Conservation (phyloP, 2,113 vertebrate genomes). For the Ictalurus furcatus region DNA sequence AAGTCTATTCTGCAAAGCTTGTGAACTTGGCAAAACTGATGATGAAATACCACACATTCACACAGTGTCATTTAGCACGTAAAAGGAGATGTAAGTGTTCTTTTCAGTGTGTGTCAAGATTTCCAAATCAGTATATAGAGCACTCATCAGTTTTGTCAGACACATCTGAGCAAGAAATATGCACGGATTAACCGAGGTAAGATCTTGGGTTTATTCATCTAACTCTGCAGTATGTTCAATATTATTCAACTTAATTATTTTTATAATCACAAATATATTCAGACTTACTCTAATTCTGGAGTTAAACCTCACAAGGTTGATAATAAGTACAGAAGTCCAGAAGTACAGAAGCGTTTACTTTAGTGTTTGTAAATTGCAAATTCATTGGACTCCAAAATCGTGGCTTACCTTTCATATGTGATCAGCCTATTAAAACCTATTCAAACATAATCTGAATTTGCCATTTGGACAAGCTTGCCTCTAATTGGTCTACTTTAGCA, state of each 20-base stretch:
- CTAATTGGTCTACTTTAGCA: neutral
- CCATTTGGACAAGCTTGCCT: neutral
- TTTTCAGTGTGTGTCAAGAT: neutral
- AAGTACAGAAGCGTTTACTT: neutral
- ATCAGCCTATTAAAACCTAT: neutral
- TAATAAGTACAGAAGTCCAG: neutral
- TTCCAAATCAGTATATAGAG: neutral
- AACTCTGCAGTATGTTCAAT: neutral
- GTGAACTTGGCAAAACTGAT: neutral
- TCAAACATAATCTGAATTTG: neutral
- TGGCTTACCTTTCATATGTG: neutral
- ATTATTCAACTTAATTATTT: neutral
- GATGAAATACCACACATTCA: neutral
- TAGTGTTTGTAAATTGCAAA: neutral
- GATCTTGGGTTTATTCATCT: neutral
- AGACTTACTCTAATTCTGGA: neutral
- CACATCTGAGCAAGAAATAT: neutral
- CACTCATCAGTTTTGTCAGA: neutral
- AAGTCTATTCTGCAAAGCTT: neutral
- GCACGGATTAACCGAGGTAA: neutral
- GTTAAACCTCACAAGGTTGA: neutral
- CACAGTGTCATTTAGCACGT: too few relatives aligned
- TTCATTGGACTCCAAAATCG: neutral
- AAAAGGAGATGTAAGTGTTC: neutral
- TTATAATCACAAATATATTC: neutral